phyloP scores from a whole-genome alignment of 2,888 invertebrate genomes.

The Mimas tiliae region DNA sequence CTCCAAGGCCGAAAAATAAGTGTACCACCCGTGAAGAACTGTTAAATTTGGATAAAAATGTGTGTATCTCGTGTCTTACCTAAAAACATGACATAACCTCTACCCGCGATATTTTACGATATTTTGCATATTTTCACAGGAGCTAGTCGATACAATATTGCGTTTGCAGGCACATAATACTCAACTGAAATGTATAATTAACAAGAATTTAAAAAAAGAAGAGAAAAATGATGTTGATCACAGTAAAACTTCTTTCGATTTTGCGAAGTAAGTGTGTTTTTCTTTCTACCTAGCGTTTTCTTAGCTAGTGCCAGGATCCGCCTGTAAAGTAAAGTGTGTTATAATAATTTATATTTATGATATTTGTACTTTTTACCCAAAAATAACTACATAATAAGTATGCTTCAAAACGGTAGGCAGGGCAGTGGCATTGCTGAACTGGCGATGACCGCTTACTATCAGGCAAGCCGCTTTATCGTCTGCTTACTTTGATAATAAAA shows the following conservation, averaged over 20 bases:
- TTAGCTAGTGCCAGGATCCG: too few species aligned
- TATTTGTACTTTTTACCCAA: too few species aligned
- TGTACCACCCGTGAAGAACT: slow-evolving; percentile 55
- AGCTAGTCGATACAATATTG: slow-evolving; percentile 88
- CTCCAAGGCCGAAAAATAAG: slow-evolving; percentile 56
- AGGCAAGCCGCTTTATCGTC: too few species aligned
- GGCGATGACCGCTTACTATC: too few species aligned
- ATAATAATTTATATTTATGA: background rate
- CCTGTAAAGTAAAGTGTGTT: slow-evolving; percentile 39
- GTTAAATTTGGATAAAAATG: slow-evolving; percentile 61
- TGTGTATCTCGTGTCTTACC: slow-evolving; percentile 32
- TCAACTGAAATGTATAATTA: slow-evolving; percentile 90
- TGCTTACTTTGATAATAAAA: too few species aligned
- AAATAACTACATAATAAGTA: too few species aligned
- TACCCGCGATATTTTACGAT: background rate
- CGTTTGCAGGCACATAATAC: slow-evolving; percentile 91
- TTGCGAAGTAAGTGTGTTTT: slow-evolving; percentile 84
- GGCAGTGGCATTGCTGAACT: too few species aligned
- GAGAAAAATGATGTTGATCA: slow-evolving; percentile 36
- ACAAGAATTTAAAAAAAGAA: slow-evolving; percentile 70
- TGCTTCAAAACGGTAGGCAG: too few species aligned
- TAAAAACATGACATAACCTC: background rate
- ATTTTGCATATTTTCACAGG: slow-evolving; percentile 68
- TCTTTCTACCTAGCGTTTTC: too few species aligned
- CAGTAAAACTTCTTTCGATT: slow-evolving; percentile 85